Evolutionary conservation across 2,113 vertebrate genomes (phyloP), one percentile per base, ranked within the genome.

Genomic region (Bettongia penicillata): DNA sequence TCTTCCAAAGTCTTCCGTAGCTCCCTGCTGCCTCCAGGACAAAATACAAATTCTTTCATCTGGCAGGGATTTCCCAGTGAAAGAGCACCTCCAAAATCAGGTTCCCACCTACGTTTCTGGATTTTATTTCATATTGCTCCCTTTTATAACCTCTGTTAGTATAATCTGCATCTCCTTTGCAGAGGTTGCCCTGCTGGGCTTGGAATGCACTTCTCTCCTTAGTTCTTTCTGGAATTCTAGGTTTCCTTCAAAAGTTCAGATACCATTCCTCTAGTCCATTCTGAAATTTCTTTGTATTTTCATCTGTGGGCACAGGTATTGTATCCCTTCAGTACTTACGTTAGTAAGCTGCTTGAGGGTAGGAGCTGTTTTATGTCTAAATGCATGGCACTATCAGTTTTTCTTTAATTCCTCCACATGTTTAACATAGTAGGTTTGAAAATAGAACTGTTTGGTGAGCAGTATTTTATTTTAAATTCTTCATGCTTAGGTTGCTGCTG

Each of bases 241-340:
- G n/a, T 89, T 94, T 93, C 3, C 31, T 55, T 52, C 90, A 93
- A 92, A 47, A 23, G 47, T 96, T 93, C 51, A 0, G n/a, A 92
- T n/a, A 50, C 89, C 57, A 31, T 28, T 93, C 31, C 11, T 0
- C 52, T 53, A 1, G 6, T 93, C 53, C 93, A n/a, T 92, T 92
- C 47, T 47, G 51, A 47, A 55, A 16, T 68, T 93, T 96, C 68
- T 95, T 91, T 91, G 4, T 51, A 53, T 50, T 57, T 89, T 84
- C 43, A 23, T 23, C 1, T 43, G 43, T 84, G 37, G 37, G 68
- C n/a, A 28, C n/a, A 84, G 68, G 68, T 43, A 16, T 19, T 77
- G 37, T 84, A 43, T 84, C 6, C 31, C 31, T 68, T 68, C 10
- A 14, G 57, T 68, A 68, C 48, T 48, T 48, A 48, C 48, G 48